phyloP scores from a whole-genome alignment of 2,113 vertebrate species.

The Cygnus atratus region DNA sequence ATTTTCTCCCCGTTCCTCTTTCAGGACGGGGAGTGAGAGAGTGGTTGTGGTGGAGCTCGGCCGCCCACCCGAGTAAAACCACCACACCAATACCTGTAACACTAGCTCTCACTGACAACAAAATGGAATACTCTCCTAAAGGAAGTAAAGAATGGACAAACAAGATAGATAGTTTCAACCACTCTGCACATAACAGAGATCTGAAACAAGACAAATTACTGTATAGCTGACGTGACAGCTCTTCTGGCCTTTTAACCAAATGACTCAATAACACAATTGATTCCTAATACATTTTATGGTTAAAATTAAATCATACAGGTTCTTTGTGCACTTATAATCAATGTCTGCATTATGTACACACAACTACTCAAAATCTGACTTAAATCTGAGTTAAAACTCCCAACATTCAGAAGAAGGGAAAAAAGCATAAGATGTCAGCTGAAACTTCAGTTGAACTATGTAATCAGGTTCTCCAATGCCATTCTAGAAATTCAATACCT shows the following conservation, averaged over 20 bases:
- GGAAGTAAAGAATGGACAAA: not conserved
- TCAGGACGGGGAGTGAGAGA: too few species aligned
- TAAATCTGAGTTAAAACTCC: not conserved
- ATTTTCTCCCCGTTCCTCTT: too few species aligned
- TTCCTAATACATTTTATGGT: not conserved
- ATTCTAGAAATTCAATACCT: constrained; percentile 57
- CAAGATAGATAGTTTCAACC: not conserved
- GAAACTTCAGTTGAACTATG: not conserved
- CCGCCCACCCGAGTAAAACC: too few species aligned
- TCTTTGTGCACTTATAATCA: not conserved
- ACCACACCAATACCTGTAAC: not conserved
- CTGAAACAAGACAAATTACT: not conserved
- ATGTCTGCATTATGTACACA: not conserved
- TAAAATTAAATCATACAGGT: not conserved
- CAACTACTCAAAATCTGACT: not conserved
- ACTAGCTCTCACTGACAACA: not conserved
- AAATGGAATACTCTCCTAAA: not conserved
- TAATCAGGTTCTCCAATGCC: not conserved
- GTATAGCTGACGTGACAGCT: not conserved
- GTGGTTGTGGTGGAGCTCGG: too few species aligned
- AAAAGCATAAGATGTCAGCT: not conserved
- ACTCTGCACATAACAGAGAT: not conserved
- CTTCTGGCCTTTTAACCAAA: not conserved
- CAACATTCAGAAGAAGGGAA: not conserved
- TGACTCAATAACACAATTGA: not conserved